Conservation (phyloP, 2,888 invertebrate species). For the Pogonocherus hispidulus region DNA sequence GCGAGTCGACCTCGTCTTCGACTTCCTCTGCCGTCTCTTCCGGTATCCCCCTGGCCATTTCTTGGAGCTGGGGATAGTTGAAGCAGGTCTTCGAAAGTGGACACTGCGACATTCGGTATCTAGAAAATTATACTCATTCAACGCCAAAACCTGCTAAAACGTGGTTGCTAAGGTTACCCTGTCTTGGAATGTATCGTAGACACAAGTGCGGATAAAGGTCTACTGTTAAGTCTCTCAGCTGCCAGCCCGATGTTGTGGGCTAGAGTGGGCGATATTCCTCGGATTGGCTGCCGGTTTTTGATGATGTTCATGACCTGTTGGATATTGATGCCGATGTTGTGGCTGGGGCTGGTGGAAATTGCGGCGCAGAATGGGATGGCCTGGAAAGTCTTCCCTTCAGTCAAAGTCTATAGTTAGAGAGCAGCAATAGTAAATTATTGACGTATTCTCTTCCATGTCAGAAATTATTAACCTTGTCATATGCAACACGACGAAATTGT, state of each 20-base stretch:
- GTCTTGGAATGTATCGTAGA: constrained; percentile 62
- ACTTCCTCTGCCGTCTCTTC: constrained; percentile 60
- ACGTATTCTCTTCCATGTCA: too few species aligned
- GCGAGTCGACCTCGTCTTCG: constrained; percentile 52
- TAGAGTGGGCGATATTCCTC: constrained; percentile 66
- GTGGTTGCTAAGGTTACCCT: constrained; percentile 50
- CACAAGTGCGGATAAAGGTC: constrained; percentile 61
- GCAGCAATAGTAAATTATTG: too few species aligned
- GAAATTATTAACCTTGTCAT: too few species aligned
- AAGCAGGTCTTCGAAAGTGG: constrained; percentile 59
- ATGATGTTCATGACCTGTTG: constrained; percentile 72
- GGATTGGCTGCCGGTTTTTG: constrained; percentile 55
- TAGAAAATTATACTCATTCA: constrained; percentile 27
- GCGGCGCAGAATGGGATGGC: constrained; percentile 76
- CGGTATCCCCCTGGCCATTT: constrained; percentile 64
- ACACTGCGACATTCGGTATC: constrained; percentile 54
- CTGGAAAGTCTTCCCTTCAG: too few species aligned
- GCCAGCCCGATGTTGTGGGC: constrained; percentile 67
- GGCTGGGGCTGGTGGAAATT: constrained; percentile 75
- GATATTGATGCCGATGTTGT: constrained; percentile 77
- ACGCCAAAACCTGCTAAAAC: too few species aligned
- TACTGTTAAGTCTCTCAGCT: constrained; percentile 62
- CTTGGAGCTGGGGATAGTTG: constrained; percentile 66
- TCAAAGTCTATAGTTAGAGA: too few species aligned
- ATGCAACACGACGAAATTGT: too few species aligned